These are phyloP conservation scores for Julus scandinavius DNA, from an alignment of 2,888 invertebrate genomes.

Conservation along the genomic window DNA sequence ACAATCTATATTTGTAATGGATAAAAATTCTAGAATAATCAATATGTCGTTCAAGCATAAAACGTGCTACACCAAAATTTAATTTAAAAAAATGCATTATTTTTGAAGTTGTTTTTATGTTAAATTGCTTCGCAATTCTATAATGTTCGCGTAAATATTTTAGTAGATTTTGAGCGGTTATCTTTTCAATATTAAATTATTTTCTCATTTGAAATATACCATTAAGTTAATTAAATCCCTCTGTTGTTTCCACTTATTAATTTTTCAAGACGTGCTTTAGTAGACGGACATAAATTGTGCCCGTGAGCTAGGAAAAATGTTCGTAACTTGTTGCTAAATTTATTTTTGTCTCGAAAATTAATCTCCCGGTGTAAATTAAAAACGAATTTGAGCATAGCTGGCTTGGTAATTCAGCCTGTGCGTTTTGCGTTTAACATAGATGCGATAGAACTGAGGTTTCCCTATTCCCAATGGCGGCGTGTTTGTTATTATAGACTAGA, in stretches of 20 bases:
- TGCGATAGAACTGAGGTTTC: conserved; percentile 15
- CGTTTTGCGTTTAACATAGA: conserved; percentile 17
- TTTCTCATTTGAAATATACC: neutral
- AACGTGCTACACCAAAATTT: too few species aligned
- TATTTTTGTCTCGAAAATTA: conserved; percentile 24
- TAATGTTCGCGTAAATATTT: conserved; percentile 26
- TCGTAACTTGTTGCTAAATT: conserved; percentile 29
- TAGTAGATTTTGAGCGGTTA: conserved; percentile 2
- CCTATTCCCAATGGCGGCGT: conserved; percentile 9
- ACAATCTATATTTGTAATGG: too few species aligned
- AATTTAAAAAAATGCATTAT: too few species aligned
- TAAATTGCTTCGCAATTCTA: neutral
- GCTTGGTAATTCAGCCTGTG: neutral
- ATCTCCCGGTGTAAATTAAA: conserved; percentile 39
- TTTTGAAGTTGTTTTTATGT: too few species aligned
- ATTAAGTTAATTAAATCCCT: neutral
- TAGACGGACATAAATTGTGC: neutral
- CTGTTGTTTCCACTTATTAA: neutral
- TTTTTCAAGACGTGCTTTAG: neutral
- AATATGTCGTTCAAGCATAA: too few species aligned
- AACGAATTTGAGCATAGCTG: neutral
- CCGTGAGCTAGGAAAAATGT: neutral
- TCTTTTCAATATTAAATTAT: conserved; percentile 39
- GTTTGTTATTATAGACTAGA: neutral
- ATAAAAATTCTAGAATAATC: too few species aligned